Evolutionary conservation across 2,888 invertebrate genomes (phyloP), one percentile per base, ranked within the genome.

Genomic region (Drosophila barbarae): DNA sequence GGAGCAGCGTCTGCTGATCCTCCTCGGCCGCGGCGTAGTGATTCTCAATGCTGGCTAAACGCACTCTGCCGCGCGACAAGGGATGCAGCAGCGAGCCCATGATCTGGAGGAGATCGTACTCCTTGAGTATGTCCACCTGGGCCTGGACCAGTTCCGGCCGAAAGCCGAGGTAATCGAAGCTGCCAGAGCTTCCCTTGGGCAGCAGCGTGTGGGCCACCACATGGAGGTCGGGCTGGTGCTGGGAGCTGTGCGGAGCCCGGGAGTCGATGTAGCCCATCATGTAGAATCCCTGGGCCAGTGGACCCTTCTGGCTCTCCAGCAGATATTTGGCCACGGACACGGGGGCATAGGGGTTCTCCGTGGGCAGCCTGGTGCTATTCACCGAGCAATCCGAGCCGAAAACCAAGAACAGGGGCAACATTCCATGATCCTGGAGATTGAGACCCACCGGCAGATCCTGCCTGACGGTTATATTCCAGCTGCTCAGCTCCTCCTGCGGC

Each of bases 391-490:
- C 63, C 34, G 32, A 76, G 69, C 50, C 35, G 3, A 92, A 90
- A 54, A 71, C 71, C 13, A 86, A 64, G 36, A 66, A 65, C 12
- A 78, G 58, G 0, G 84, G 79, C 59, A 93, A 90, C 12, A 93
- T 93, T 49, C 94, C 93, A 84, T 96, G 96, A 84, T 96, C 96
- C 86, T 95, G 95, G 1, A 96, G 90, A 84, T 95, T 94, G 69
- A 93, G 90, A 0, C 95, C 95, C 0, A 95, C 95, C 41, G 71
- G 68, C 34, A 88, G 54, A 39, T 86, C 74, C 10, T 56, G 68
- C 0, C 26, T 42, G 3, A 77, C 77, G n/a, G 84, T 85, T 28
- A 88, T 78, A 0, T 87, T 85, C 9, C 87, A 85, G 0, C 71
- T 67, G 69, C 80, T 75, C 5, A 88, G 64, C 5, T 88, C 36